Conservation (phyloP, 2,797 vertebrate species). For the Pantherophis alleghaniensis region DNA sequence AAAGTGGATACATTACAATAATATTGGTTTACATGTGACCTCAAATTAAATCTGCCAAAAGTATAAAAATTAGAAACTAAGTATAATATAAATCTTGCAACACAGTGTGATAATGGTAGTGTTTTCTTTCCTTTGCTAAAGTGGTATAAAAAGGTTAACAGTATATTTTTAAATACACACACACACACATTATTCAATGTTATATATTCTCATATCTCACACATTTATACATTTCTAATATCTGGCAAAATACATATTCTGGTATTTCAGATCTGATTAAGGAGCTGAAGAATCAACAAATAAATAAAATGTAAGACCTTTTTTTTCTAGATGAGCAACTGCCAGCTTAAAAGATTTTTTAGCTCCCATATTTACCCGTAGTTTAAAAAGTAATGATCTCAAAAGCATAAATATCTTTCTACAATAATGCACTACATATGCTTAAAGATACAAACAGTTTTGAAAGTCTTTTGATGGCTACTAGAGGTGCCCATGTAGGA, state of each 20-base stretch:
- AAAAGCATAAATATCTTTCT: not conserved
- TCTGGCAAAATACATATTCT: not conserved
- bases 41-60: slow-evolving; percentile 44
- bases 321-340: not conserved
- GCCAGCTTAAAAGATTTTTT: not conserved
- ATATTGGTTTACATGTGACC: slow-evolving; percentile 41
- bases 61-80: slow-evolving; percentile 16
- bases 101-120: not conserved
- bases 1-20: not conserved
- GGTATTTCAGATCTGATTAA: not conserved
- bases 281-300: not conserved
- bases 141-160: not conserved
- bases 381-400: not conserved
- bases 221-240: not conserved
- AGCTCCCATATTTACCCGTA: not conserved
- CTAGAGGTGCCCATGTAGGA: not conserved
- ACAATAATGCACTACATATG: not conserved
- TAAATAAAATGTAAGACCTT: not conserved
- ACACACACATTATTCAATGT: not conserved
- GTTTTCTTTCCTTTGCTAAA: not conserved
- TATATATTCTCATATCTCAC: not conserved
- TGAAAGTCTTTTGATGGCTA: not conserved
- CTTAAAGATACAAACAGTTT: not conserved
- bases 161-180: not conserved
- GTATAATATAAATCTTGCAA: slow-evolving; percentile 14